Evolutionary conservation across 2,113 vertebrate species (phyloP).

Genomic region (Festucalex cinctus): DNA sequence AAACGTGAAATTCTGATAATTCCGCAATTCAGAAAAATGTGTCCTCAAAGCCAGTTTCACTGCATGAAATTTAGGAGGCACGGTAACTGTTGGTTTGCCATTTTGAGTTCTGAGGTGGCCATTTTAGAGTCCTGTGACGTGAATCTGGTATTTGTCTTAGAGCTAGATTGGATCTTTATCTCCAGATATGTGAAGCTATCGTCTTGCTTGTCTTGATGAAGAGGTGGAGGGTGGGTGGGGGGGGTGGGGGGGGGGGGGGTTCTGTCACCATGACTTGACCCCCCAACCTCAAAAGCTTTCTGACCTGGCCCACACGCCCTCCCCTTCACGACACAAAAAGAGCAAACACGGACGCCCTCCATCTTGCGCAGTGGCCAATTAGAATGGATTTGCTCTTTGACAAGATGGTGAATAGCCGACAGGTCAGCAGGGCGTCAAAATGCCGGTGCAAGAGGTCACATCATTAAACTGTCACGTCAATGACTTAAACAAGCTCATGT

Average conservation of each 20-base stretch:
- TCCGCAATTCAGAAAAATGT: too few relatives aligned
- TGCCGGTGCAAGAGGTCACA: not conserved
- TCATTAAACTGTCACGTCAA: slow-evolving; percentile 26
- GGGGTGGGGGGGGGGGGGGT: not conserved
- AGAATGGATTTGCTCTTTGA: slow-evolving; percentile 59
- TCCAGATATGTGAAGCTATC: slow-evolving; percentile 14
- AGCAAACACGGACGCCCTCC: slow-evolving; percentile 44
- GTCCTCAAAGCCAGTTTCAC: too few relatives aligned
- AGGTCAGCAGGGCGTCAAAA: slow-evolving; percentile 43
- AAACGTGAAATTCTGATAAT: too few relatives aligned
- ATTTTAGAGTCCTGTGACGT: not conserved
- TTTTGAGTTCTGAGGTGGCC: not conserved
- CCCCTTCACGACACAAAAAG: slow-evolving; percentile 49
- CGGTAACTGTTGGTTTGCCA: not conserved
- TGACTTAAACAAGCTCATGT: slow-evolving; percentile 20
- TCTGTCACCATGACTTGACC: slow-evolving; percentile 27
- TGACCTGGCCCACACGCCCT: slow-evolving; percentile 28
- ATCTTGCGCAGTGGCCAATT: slow-evolving; percentile 50
- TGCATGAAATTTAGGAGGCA: not conserved
- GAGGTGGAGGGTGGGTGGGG: slow-evolving; percentile 6
- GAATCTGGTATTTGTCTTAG: not conserved
- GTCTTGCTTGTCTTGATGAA: slow-evolving; percentile 8
- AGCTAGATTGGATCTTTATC: not conserved
- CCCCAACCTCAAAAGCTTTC: slow-evolving; percentile 46
- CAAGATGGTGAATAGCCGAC: slow-evolving; percentile 44